Evolutionary conservation across 2,113 vertebrate genomes (phyloP), one percentile per base, ranked within the genome.

Genomic region (Tupaia tana): DNA sequence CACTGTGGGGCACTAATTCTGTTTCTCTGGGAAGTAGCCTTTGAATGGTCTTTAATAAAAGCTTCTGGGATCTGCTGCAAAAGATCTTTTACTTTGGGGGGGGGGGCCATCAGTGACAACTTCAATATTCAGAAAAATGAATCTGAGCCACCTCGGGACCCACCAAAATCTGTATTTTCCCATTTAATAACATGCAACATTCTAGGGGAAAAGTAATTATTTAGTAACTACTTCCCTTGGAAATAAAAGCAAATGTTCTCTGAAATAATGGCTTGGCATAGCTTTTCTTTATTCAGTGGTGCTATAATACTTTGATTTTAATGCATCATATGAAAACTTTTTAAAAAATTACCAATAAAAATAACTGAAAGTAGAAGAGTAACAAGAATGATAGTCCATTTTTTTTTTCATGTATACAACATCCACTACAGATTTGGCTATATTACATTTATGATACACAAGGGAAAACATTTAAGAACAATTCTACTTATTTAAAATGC

Each of bases 291-390:
- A 71, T 61, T 82, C 34, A 83, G 52, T 43, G 27, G 8, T 91
- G 29, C n/a, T 34, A 10, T 77, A 74, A 89, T 81, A 71, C 77
- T 92, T 96, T 86, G 3, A 67, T 86, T 86, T 87, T 70, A 96
- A 83, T 75, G 27, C 66, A 22, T 31, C 24, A 9, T 43, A 22
- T 66, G 73, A 86, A 83, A 78, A 64, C 43, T 43, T 43, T 6
- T 66, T 88, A 3, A 67, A 9, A 66, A 31, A 75, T 84, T 74
- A 54, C 22, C 34, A 78, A 83, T 64, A 93, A 83, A 83, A 70
- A n/a, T 34, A 69, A 84, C 5, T 43, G 19, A 84, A 84, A 73
- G 7, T 52, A 69, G 56, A 59, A n/a, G 29, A 79, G 56, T 7
- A 16, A 11, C 2, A 8, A 74, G 27, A 3, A 27, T 8, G 43